Evolutionary conservation across 2,888 invertebrate genomes (phyloP).

Genomic region (Leptarthrus brevirostris): DNA sequence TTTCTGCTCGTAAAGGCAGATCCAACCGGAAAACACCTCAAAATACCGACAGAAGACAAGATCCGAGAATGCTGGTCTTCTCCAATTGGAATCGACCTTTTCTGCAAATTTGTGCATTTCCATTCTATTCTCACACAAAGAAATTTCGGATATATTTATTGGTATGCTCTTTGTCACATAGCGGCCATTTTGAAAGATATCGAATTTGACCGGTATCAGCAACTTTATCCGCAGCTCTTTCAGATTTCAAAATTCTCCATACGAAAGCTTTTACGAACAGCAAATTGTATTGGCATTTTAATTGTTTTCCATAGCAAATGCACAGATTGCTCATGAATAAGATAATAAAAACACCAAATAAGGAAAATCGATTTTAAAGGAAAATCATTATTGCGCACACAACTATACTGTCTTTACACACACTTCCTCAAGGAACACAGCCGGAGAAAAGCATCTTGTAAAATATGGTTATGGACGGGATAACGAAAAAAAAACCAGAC

Average conservation of each 20-base stretch:
- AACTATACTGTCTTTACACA: background rate
- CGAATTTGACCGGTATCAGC: constrained; percentile 34
- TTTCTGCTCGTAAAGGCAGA: no score
- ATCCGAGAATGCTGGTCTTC: no score
- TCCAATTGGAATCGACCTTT: no score
- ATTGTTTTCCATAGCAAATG: no score
- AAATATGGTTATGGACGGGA: constrained; percentile 50
- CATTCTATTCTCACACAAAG: constrained; percentile 27
- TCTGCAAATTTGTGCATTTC: constrained; percentile 5
- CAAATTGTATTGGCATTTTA: no score
- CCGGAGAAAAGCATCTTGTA: constrained; percentile 34
- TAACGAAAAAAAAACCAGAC: constrained; percentile 52
- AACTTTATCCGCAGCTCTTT: no score
- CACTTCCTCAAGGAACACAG: constrained; percentile 3
- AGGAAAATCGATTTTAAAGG: constrained; percentile 53
- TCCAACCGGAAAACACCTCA: background rate
- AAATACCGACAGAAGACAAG: background rate
- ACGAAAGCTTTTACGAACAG: no score
- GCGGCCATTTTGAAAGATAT: constrained; percentile 51
- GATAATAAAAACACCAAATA: constrained; percentile 49
- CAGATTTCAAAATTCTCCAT: no score
- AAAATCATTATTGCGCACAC: constrained; percentile 52
- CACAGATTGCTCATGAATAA: no score
- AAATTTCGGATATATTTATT: background rate
- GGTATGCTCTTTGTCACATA: constrained; percentile 27